Conservation (phyloP, 2,888 invertebrate genomes). For the Pardosa pseudoannulata region DNA sequence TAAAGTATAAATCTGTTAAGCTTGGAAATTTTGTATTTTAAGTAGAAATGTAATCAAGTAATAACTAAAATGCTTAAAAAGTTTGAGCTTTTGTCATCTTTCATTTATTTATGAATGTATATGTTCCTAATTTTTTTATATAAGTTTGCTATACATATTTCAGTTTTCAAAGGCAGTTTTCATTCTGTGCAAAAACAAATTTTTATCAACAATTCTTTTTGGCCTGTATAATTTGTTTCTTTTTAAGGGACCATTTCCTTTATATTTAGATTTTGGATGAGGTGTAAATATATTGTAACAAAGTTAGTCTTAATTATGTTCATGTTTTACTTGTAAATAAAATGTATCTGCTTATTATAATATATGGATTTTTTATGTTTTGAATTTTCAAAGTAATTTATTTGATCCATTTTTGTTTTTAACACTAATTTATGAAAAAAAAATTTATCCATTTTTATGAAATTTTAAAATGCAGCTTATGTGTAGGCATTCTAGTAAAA, state of each 20-base stretch:
- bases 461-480: too few relatives aligned
- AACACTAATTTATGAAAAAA: background rate
- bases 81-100: slow-evolving; percentile 31
- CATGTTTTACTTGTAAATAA: slow-evolving; percentile 45
- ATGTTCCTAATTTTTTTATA: slow-evolving; percentile 30
- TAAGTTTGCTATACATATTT: background rate
- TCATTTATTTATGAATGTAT: slow-evolving; percentile 39
- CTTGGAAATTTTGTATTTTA: slow-evolving; percentile 51
- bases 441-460: too few relatives aligned
- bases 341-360: slow-evolving; percentile 42
- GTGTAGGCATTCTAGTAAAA: slow-evolving; percentile 13
- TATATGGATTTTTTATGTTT: slow-evolving; percentile 27
- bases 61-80: slow-evolving; percentile 30
- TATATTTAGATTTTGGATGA: slow-evolving; percentile 2
- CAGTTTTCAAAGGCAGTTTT: background rate
- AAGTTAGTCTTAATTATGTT: slow-evolving; percentile 32
- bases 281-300: slow-evolving; percentile 48
- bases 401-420: background rate
- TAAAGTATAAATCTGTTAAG: slow-evolving; percentile 65
- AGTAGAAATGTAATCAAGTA: slow-evolving; percentile 25
- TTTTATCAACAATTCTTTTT: background rate
- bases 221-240: background rate
- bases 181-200: background rate
- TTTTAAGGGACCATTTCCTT: slow-evolving; percentile 52
- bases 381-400: background rate